Evolutionary conservation across 2,113 vertebrate species (phyloP), one percentile per base, ranked within the genome.

Genomic region (Eurystomus gularis): DNA sequence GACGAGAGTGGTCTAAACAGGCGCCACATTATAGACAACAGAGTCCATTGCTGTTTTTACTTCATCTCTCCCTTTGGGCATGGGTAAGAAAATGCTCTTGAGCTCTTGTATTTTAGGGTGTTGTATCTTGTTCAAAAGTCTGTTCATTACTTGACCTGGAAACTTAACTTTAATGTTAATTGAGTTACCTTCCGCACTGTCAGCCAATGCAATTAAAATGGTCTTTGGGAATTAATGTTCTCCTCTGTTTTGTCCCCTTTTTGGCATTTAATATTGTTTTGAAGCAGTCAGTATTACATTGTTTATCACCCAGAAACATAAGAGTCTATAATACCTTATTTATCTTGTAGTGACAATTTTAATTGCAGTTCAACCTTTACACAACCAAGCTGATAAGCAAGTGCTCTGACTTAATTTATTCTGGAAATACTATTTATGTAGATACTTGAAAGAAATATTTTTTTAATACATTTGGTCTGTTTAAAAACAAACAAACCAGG

Each of bases 11-110:
- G 99, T 7, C 97, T 98, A 58, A 99, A 99, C 98, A 97, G 99
- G 69, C 98, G 99, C 82, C 99, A 99, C 96, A 99, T 98, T 35
- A 98, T 99, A 88, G 99, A 99, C 97, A 99, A 99, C 97, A 94
- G 99, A 78, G 99, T 99, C 37, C 98, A 99, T 78, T 98, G 99
- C 97, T 99, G 98, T 96, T 99, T 99, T 96, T 99, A 99, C 96
- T 99, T 99, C 97, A 99, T 99, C 93, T 99, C 99, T 54, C 99
- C 99, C 23, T 99, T 98, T 93, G 99, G 99, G 82, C 99, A 99
- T 3, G 98, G 98, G 98, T 99, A 98, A 98, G 96, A 8, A 54
- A 80, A 54, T 72, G 2, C 62, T 60, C 46, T 71, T 33, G 6
- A 55, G 44, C 68, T 24, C 68, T 62, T 54, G 3, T 58, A 2